Conservation (phyloP, 2,888 invertebrate species). For the Allacma fusca region DNA sequence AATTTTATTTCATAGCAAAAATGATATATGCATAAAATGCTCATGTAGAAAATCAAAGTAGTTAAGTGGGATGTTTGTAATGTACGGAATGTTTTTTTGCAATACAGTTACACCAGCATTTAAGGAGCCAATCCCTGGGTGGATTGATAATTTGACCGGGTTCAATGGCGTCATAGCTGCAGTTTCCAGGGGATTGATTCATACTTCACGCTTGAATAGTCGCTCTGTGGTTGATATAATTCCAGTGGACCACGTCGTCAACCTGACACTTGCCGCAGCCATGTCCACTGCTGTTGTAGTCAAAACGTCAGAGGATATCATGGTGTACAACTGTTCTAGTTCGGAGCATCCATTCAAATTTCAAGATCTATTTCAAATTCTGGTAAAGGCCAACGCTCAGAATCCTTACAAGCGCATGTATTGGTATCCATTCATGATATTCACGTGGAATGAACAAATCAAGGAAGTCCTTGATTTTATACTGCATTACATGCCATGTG, state of each 20-base stretch:
- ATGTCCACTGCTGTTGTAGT: conserved; percentile 75
- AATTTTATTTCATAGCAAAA: too few relatives aligned
- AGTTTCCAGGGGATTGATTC: conserved; percentile 67
- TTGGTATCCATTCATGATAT: too few relatives aligned
- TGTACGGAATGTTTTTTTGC: not conserved
- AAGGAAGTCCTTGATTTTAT: too few relatives aligned
- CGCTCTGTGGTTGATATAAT: conserved; percentile 83
- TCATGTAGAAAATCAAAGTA: too few relatives aligned
- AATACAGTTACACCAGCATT: conserved; percentile 29
- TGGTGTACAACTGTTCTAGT: conserved; percentile 69
- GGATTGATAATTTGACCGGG: conserved; percentile 72
- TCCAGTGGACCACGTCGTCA: conserved; percentile 90
- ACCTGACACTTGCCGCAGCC: conserved; percentile 89
- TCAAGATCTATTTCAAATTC: too few relatives aligned
- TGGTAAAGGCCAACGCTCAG: too few relatives aligned
- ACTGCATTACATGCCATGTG: too few relatives aligned
- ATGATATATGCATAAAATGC: too few relatives aligned
- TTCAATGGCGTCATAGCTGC: conserved; percentile 68
- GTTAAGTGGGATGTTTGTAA: too few relatives aligned
- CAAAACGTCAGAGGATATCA: conserved; percentile 40
- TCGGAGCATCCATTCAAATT: conserved; percentile 67
- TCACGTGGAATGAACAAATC: too few relatives aligned
- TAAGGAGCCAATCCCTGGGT: conserved; percentile 65
- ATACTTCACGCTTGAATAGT: conserved; percentile 78
- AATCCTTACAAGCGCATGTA: too few relatives aligned